These are phyloP conservation scores for Orius insidiosus DNA, from an alignment of 1,140 invertebrate genomes.

Conservation along the genomic window DNA sequence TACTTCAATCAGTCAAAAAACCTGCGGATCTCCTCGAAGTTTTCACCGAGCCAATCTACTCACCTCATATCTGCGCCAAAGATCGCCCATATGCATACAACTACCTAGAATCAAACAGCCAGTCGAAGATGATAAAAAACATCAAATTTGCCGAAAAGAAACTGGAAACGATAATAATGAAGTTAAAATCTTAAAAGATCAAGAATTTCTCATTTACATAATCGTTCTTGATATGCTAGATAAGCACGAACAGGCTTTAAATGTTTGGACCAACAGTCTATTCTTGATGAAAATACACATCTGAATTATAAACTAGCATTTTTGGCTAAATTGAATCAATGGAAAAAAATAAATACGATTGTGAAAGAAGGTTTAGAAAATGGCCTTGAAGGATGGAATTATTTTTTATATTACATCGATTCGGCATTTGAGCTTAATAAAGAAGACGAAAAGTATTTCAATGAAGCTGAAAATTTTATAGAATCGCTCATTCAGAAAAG, in stretches of 20 bases:
- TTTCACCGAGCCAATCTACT: too few species aligned
- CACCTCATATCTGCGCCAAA: too few species aligned
- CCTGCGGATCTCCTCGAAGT: not conserved
- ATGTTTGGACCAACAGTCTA: conserved; percentile 51
- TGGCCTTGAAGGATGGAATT: conserved; percentile 49
- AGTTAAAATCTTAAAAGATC: conserved; percentile 79
- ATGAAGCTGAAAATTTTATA: conserved; percentile 13
- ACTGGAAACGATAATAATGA: conserved; percentile 70
- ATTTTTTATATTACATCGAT: conserved; percentile 14
- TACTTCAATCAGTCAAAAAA: conserved; percentile 55
- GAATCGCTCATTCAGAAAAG: conserved; percentile 16
- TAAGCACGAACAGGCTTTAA: conserved; percentile 65
- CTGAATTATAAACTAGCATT: conserved; percentile 35
- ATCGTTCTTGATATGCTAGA: conserved; percentile 70
- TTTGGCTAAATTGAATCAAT: conserved; percentile 51
- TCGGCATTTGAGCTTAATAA: conserved; percentile 13
- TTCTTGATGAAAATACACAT: not conserved
- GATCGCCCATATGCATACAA: too few species aligned
- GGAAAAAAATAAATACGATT: conserved; percentile 44
- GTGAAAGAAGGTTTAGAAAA: conserved; percentile 40
- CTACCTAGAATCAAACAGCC: too few species aligned
- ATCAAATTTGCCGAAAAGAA: too few species aligned
- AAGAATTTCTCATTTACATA: conserved; percentile 79
- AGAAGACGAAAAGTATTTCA: conserved; percentile 1
- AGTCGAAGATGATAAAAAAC: too few species aligned